phyloP scores from a whole-genome alignment of 2,113 vertebrate species.

The Felis chaus region DNA sequence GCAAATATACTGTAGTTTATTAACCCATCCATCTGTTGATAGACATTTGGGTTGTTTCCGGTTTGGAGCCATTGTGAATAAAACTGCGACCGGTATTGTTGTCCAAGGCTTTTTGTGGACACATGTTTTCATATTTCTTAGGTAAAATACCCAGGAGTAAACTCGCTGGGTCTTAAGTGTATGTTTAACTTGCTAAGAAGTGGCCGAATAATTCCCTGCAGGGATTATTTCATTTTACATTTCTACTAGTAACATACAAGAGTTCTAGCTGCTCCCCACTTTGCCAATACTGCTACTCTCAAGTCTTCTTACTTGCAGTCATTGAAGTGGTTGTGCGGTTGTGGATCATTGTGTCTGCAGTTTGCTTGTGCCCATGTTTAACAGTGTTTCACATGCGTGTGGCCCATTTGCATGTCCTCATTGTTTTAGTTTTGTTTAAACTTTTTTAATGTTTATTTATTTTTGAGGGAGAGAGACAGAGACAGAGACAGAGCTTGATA shows the following conservation, averaged over 20 bases:
- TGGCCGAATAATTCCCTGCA: neutral
- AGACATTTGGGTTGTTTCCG: neutral
- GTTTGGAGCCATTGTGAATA: neutral
- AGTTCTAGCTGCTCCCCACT: neutral
- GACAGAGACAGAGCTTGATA: too few relatives aligned
- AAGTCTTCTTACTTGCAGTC: neutral
- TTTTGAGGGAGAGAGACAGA: too few relatives aligned
- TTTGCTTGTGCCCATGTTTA: neutral
- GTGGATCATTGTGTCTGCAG: neutral
- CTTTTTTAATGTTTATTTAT: too few relatives aligned
- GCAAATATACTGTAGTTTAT: neutral
- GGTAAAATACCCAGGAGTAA: neutral
- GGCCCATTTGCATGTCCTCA: neutral
- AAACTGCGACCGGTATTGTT: neutral
- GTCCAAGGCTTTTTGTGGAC: neutral
- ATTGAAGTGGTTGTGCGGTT: neutral
- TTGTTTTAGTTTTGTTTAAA: neutral
- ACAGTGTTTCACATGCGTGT: neutral
- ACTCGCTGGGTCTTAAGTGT: neutral
- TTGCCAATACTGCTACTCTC: too few relatives aligned
- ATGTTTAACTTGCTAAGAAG: neutral
- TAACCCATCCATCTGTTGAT: neutral
- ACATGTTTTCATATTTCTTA: neutral
- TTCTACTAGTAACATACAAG: neutral
- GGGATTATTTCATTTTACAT: neutral